These are phyloP conservation scores for Melinopterus prodromus DNA, from an alignment of 2,888 invertebrate genomes.

Conservation along the genomic window DNA sequence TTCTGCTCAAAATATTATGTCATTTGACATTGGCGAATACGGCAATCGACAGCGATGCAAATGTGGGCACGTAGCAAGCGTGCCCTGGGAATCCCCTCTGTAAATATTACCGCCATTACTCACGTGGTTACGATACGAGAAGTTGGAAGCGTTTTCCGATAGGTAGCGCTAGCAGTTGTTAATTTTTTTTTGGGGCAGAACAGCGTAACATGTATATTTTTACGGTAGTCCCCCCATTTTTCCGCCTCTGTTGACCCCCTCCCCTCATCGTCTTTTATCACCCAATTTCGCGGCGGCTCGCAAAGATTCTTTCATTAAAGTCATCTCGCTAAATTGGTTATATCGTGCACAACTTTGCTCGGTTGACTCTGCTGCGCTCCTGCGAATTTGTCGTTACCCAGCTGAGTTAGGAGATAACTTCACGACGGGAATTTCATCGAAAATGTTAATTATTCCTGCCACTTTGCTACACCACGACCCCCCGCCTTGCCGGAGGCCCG, in stretches of 20 bases:
- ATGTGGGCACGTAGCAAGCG: background rate
- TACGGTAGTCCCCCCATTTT: background rate
- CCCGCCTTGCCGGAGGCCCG: background rate
- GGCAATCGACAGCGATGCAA: background rate
- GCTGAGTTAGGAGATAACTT: background rate
- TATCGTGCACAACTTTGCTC: background rate
- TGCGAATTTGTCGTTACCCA: background rate
- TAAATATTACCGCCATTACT: background rate
- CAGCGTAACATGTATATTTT: slow-evolving; percentile 4
- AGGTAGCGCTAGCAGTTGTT: background rate
- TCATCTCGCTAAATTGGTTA: background rate
- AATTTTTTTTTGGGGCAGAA: background rate
- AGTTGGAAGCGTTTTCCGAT: background rate
- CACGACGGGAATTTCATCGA: background rate
- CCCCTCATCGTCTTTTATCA: background rate
- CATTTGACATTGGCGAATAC: background rate
- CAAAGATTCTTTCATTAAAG: background rate
- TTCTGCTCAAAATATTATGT: background rate
- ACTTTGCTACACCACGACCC: background rate
- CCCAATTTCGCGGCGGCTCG: slow-evolving; percentile 4
- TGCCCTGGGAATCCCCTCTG: background rate
- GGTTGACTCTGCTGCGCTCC: background rate
- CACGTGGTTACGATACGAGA: background rate
- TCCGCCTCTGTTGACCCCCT: background rate
- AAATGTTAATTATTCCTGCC: slow-evolving; percentile 4